A percentile compares a stretch with the other conserved stretches of the same genome.
Evolutionary conservation across 2,888 invertebrate species (phyloP).

Genomic region (Agapostemon virescens): DNA sequence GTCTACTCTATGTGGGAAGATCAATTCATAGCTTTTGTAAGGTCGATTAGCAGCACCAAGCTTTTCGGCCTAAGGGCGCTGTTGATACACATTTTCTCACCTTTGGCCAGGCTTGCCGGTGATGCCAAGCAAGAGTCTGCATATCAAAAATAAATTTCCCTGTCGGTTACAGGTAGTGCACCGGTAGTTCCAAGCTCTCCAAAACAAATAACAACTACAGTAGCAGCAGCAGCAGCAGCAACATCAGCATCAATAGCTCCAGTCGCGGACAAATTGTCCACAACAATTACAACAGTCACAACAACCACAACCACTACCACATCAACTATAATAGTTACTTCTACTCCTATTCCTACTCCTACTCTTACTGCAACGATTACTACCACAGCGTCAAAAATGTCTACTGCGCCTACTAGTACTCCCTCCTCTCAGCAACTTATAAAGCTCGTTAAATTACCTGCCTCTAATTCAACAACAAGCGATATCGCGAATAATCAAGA

Average conservation of each 20-base stretch:
- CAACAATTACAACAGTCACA: conserved; percentile 53
- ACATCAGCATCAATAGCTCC: conserved; percentile 70
- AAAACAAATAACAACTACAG: conserved; percentile 70
- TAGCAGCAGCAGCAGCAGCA: conserved; percentile 61
- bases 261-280: conserved; percentile 76
- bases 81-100: conserved; percentile 54
- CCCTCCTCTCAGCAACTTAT: conserved; percentile 74
- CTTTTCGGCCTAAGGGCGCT: conserved; percentile 66
- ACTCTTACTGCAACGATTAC: conserved; percentile 42
- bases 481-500: conserved; percentile 83
- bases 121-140: not conserved
- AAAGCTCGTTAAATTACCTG: conserved; percentile 76
- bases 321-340: conserved; percentile 41
- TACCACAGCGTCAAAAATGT: conserved; percentile 56
- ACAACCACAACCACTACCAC: conserved; percentile 51
- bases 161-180: conserved; percentile 81
- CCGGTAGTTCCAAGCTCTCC: conserved; percentile 72
- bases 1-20: conserved; percentile 65
- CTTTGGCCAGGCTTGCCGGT: not conserved
- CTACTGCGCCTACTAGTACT: conserved; percentile 51
- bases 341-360: conserved; percentile 42
- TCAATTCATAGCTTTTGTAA: conserved; percentile 72
- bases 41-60: conserved; percentile 60
- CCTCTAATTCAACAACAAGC: conserved; percentile 69
- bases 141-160: conserved; percentile 8